phyloP scores from a whole-genome alignment of 2,888 invertebrate species.

The Drosophila subquinaria region DNA sequence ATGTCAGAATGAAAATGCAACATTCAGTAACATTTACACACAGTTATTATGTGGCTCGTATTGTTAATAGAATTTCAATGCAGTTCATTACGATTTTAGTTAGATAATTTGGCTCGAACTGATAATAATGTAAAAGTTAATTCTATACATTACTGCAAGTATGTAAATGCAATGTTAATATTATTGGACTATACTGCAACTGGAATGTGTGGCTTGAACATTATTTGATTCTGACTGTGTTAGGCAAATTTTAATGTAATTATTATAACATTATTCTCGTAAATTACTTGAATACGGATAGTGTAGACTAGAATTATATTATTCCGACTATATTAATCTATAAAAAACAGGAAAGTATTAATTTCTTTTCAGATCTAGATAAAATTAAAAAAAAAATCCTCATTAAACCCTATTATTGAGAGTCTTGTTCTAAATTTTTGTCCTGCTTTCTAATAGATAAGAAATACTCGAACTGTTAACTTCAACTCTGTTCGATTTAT shows the following conservation, averaged over 20 bases:
- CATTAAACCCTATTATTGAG: neutral
- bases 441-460: too few relatives aligned
- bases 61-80: slow-evolving; percentile 1
- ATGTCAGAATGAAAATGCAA: slow-evolving; percentile 2
- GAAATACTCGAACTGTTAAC: neutral
- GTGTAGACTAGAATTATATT: neutral
- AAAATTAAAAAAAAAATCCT: neutral
- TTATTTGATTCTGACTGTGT: neutral
- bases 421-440: too few relatives aligned
- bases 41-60: neutral
- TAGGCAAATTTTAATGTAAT: neutral
- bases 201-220: too few relatives aligned
- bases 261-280: neutral
- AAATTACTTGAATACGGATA: neutral
- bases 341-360: neutral
- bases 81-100: neutral
- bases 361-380: neutral
- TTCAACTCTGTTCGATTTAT: neutral
- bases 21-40: neutral
- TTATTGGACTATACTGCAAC: neutral
- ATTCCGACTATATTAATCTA: neutral
- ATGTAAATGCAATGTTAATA: neutral
- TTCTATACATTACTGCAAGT: neutral
- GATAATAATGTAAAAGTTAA: neutral
- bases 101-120: neutral